Base-by-base conservation (phyloP, 2,888 invertebrate genomes). In the Melolontha melolontha region DNA sequence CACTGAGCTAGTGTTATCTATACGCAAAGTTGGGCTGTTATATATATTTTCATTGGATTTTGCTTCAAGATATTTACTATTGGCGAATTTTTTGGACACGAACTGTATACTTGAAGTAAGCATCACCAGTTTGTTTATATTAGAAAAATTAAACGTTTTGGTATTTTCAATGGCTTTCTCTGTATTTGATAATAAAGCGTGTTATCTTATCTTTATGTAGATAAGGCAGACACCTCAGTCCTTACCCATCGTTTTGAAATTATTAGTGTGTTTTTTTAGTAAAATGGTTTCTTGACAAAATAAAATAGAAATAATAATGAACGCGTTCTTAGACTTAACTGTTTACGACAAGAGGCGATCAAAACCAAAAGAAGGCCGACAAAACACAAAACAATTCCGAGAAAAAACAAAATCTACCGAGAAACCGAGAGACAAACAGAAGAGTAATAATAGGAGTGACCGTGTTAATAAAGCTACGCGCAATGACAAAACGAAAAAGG, bases 141-240 rank as follows among this genome's bases (percentile, higher is more conserved):
- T 34, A 6, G 8, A 6, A 5, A 34, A 34, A 34, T 8, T 34
- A 34, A 6, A 34, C 10, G 7, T 10, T 10, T 34, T 8, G 34
- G 34, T 34, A 34, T 34, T 34, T 34, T 34, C 22, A 10, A 8
- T 34, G 7, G 34, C 34, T 34, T 34, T 34, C 34, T 34, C 34
- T 34, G 34, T 34, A 34, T 2, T 34, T 6, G 34, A 34, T 34
- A 34, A 34, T 34, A 34, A 34, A 34, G 1, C 34, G 34, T 6
- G 11, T 47, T 59, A 62, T 62, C 59, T 62, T 62, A 62, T 62
- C 59, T 62, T 10, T 29, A 4, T 4, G 47, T 6, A 29, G 59
- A 62, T 62, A 62, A 62, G 11, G 16, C 11, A 39, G 39, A 62
- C 47, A 49, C 59, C 34, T 62, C 44, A 62, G 34, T 47, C 34